Percentiles rank a stretch among this genome's conserved stretches.
Evolutionary conservation across 92 coral and sea anemone species (phyloP).

Genomic region (Muricea muricata): DNA sequence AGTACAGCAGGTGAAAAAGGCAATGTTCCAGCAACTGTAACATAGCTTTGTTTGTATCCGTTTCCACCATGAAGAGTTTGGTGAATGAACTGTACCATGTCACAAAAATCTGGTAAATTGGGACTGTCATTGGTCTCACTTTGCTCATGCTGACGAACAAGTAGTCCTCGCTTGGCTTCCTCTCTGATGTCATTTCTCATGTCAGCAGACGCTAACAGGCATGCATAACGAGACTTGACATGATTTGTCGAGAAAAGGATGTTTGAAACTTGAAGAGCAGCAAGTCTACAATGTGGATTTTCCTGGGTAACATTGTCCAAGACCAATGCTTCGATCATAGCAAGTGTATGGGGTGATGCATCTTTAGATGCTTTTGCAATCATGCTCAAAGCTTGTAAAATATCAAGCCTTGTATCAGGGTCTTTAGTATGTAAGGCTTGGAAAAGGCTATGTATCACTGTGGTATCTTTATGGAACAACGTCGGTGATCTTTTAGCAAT

Average conservation of each 20-base stretch:
- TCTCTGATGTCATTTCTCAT: slow-evolving; percentile 93
- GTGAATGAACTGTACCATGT: slow-evolving; percentile 81
- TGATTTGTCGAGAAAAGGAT: slow-evolving; percentile 86
- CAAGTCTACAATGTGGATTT: slow-evolving; percentile 92
- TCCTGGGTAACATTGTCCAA: slow-evolving; percentile 83
- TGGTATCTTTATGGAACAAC: slow-evolving; percentile 79
- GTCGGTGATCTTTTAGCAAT: slow-evolving; percentile 85
- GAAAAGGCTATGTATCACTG: slow-evolving; percentile 88
- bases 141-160: slow-evolving; percentile 47
- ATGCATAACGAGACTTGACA: slow-evolving; percentile 90
- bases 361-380: slow-evolving; percentile 87
- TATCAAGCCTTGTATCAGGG: slow-evolving; percentile 83
- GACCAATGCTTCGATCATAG: slow-evolving; percentile 86
- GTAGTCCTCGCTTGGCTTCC: slow-evolving; percentile 88
- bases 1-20: slow-evolving; percentile 16
- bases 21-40: slow-evolving; percentile 33
- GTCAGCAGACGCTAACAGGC: slow-evolving; percentile 92
- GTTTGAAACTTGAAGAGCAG: slow-evolving; percentile 96
- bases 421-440: slow-evolving; percentile 85
- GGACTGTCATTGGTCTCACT: background rate
- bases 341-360: slow-evolving; percentile 70
- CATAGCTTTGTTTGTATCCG: slow-evolving; percentile 32
- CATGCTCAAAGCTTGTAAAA: slow-evolving; percentile 94
- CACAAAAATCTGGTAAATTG: slow-evolving; percentile 76
- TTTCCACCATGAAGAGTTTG: slow-evolving; percentile 29